phyloP scores from a whole-genome alignment of 2,113 vertebrate genomes.

The Cranoglanis bouderius region DNA sequence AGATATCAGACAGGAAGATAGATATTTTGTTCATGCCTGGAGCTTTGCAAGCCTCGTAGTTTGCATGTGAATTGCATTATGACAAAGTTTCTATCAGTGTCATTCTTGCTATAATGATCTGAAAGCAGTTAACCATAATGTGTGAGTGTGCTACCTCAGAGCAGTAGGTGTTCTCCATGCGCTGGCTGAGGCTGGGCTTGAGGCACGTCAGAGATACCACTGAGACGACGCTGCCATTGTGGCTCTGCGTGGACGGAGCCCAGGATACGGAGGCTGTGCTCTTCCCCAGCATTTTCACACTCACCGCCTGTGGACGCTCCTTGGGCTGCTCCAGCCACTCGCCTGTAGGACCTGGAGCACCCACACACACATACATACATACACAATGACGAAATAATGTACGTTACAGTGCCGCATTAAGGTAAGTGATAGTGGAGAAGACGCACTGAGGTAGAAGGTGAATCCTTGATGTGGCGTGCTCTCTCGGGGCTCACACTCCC shows the following conservation, averaged over 20 bases:
- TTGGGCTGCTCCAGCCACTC: constrained; percentile 87
- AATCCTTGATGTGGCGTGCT: constrained; percentile 80
- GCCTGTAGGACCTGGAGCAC: constrained; percentile 76
- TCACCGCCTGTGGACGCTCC: constrained; percentile 83
- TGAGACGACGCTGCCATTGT: constrained; percentile 84
- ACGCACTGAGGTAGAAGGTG: constrained; percentile 92
- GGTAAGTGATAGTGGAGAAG: not conserved
- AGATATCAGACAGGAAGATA: not conserved
- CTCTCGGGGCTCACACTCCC: constrained; percentile 84
- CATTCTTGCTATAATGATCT: not conserved
- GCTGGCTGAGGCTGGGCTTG: constrained; percentile 86
- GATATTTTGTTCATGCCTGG: not conserved
- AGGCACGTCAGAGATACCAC: constrained; percentile 89
- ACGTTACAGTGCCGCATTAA: not conserved
- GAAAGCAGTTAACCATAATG: not conserved
- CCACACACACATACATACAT: not conserved
- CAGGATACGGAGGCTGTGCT: constrained; percentile 86
- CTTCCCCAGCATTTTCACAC: constrained; percentile 79
- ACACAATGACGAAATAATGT: not conserved
- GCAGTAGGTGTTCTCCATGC: constrained; percentile 91
- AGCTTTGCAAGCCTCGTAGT: not conserved
- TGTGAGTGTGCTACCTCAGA: constrained; percentile 72
- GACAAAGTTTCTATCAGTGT: not conserved
- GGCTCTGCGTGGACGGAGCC: constrained; percentile 70
- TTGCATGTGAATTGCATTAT: not conserved